A percentile compares a stretch with the other conserved stretches of the same genome.
Evolutionary conservation across 2,113 vertebrate species (phyloP).

Genomic region (Phoenicopterus ruber): DNA sequence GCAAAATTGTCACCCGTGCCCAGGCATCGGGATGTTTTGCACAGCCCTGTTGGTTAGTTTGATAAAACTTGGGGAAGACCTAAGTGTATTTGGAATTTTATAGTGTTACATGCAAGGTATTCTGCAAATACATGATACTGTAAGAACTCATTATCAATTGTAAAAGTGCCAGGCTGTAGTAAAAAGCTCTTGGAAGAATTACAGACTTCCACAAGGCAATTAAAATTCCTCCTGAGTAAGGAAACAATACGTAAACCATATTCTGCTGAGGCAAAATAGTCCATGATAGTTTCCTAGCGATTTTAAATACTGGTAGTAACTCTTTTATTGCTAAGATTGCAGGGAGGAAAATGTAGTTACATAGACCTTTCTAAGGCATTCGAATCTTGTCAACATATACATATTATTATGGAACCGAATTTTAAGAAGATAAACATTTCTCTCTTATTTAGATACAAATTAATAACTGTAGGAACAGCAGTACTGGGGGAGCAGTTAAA

Average conservation of each 20-base stretch:
- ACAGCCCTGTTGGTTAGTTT: not conserved
- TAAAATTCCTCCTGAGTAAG: not conserved
- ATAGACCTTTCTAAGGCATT: not conserved
- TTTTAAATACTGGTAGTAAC: not conserved
- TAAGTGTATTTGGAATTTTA: not conserved
- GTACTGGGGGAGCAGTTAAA: not conserved
- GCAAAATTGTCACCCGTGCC: not conserved
- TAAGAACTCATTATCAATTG: not conserved
- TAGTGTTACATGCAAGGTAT: not conserved
- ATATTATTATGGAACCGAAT: not conserved
- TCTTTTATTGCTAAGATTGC: not conserved
- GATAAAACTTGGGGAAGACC: not conserved
- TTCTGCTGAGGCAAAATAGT: not conserved
- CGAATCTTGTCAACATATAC: not conserved
- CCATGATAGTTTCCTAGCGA: not conserved
- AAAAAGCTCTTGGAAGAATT: slow-evolving; percentile 5
- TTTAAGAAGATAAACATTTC: not conserved
- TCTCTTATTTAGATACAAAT: not conserved
- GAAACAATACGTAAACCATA: not conserved
- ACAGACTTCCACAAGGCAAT: not conserved
- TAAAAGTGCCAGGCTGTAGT: not conserved
- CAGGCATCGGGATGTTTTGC: not conserved
- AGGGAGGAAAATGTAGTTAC: not conserved
- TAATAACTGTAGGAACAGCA: not conserved
- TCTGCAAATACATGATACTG: not conserved